A percentile compares a stretch with the other conserved stretches of the same genome.
Evolutionary conservation across 2,113 vertebrate genomes (phyloP).

Genomic region (Oryzias melastigma): DNA sequence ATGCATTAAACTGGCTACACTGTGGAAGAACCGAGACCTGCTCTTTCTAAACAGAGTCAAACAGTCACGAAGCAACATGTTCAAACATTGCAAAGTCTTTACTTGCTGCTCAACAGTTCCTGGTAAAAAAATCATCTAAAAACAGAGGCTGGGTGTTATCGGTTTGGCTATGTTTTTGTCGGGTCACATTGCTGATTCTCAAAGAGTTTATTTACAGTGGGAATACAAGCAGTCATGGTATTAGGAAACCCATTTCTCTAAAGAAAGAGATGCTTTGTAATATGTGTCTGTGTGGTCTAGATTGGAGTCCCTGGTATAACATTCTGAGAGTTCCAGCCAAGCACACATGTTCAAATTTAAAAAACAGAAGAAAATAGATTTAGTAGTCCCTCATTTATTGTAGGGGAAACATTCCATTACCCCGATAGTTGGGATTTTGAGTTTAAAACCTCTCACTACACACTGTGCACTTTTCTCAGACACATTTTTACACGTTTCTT

Average conservation of each 20-base stretch:
- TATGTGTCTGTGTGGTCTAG: slow-evolving; percentile 1
- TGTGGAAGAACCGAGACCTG: slow-evolving; percentile 37
- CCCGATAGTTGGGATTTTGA: no score
- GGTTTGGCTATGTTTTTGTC: slow-evolving; percentile 48
- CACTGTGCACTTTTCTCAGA: no score
- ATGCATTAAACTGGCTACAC: slow-evolving; percentile 56
- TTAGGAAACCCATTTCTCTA: slow-evolving; percentile 43
- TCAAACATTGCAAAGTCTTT: slow-evolving; percentile 7
- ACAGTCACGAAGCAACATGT: slow-evolving; percentile 15
- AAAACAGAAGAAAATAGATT: background rate
- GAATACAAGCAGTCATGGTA: slow-evolving; percentile 42
- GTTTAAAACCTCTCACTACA: no score
- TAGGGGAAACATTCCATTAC: no score
- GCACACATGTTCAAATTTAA: background rate
- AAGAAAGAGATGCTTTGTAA: slow-evolving; percentile 27
- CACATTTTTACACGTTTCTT: no score
- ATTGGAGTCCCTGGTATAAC: background rate
- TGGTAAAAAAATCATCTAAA: slow-evolving; percentile 25
- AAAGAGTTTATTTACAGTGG: slow-evolving; percentile 25
- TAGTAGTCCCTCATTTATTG: background rate
- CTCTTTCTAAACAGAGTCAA: slow-evolving; percentile 17
- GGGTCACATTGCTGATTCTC: slow-evolving; percentile 49
- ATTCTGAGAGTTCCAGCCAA: slow-evolving; percentile 10
- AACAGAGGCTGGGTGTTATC: slow-evolving; percentile 27
- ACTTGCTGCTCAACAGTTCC: slow-evolving; percentile 29